Conservation (phyloP, 2,888 invertebrate species). For the Xanthia icteritia region DNA sequence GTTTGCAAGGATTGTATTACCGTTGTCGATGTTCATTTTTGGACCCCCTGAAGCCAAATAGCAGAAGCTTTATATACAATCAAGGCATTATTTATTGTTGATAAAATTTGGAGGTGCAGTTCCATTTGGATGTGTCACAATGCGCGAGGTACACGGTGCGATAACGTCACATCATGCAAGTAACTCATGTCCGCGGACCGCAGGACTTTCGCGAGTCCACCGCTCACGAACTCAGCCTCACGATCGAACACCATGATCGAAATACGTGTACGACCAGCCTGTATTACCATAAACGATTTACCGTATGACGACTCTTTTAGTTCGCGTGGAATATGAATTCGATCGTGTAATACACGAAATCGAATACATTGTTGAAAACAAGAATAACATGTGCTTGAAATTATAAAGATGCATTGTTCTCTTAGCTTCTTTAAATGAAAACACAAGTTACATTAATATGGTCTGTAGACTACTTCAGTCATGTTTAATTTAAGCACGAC, state of each 20-base stretch:
- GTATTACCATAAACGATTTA: constrained; percentile 87
- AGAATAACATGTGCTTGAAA: constrained; percentile 77
- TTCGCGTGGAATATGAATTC: constrained; percentile 87
- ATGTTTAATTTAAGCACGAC: constrained; percentile 44
- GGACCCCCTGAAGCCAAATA: constrained; percentile 4
- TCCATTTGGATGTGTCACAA: constrained; percentile 49
- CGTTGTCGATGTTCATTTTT: constrained; percentile 3
- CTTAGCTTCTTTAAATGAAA: constrained; percentile 70
- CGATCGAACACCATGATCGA: constrained; percentile 87
- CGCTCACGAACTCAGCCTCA: constrained; percentile 85
- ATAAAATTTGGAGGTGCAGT: constrained; percentile 31
- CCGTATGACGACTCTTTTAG: constrained; percentile 87
- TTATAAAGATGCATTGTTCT: constrained; percentile 77
- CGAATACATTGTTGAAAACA: constrained; percentile 82
- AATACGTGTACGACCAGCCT: constrained; percentile 82
- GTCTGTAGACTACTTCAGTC: constrained; percentile 35
- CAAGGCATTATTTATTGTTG: constrained; percentile 30
- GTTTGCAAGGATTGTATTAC: constrained; percentile 41
- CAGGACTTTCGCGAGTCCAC: constrained; percentile 76
- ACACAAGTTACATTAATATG: constrained; percentile 43
- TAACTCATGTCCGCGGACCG: constrained; percentile 76
- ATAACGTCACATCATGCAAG: constrained; percentile 78
- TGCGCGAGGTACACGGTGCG: constrained; percentile 59
- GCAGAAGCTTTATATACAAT: constrained; percentile 13
- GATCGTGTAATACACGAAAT: constrained; percentile 82